Evolutionary conservation across 2,797 vertebrate species (phyloP).

Genomic region (Masticophis lateralis): DNA sequence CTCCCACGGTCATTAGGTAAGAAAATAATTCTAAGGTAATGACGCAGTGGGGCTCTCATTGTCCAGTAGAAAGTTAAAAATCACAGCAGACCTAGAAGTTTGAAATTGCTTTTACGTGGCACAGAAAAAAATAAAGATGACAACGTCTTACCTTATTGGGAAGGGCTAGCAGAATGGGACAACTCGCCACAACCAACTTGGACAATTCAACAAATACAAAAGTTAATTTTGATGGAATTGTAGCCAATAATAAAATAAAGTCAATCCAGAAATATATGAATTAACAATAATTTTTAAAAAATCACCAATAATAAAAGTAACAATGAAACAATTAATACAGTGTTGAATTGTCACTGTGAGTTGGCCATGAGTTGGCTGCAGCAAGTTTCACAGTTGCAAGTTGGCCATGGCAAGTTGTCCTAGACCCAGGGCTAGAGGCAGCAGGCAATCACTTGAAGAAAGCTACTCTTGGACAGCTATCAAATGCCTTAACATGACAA

Average conservation of each 20-base stretch:
- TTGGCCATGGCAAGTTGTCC: not conserved
- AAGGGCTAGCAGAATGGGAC: not conserved
- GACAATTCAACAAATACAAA: not conserved
- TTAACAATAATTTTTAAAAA: not conserved
- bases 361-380: not conserved
- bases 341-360: not conserved
- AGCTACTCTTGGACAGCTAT: not conserved
- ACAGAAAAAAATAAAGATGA: not conserved
- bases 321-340: not conserved
- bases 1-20: not conserved
- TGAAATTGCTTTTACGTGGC: not conserved
- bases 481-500: not conserved
- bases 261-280: not conserved
- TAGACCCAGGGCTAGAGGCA: not conserved
- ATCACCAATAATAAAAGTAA: not conserved
- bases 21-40: not conserved
- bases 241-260: not conserved
- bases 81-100: not conserved
- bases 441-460: not conserved
- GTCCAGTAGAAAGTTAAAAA: not conserved
- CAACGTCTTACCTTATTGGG: not conserved
- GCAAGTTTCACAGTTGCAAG: not conserved
- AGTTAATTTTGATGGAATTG: not conserved
- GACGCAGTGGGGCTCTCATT: not conserved
- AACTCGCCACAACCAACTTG: not conserved